Evolutionary conservation across 2,113 vertebrate species (phyloP).

Genomic region (Crotalus viridis): DNA sequence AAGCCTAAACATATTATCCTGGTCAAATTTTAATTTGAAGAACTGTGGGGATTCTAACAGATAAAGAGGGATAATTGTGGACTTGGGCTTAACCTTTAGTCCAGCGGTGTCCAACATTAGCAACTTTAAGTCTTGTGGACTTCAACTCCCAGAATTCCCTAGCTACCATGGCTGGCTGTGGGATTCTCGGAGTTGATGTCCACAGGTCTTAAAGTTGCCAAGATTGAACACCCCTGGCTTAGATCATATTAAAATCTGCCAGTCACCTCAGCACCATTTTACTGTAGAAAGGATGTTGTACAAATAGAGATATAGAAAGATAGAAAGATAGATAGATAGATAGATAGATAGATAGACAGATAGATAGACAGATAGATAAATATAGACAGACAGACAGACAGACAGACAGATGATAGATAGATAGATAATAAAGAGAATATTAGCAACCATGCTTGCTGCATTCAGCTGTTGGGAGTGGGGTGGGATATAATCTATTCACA

Average conservation of each 20-base stretch:
- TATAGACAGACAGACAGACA: too few relatives aligned
- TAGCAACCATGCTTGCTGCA: neutral
- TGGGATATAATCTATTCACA: neutral
- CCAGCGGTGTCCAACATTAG: neutral
- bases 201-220: too few relatives aligned
- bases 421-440: neutral
- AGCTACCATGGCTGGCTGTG: neutral
- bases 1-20: neutral
- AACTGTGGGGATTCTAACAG: neutral
- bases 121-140: neutral
- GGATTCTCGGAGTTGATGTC: neutral
- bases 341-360: too few relatives aligned
- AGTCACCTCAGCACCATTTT: neutral
- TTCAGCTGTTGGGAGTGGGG: neutral
- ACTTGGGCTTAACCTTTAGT: neutral
- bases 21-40: neutral
- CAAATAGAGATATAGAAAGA: too few relatives aligned
- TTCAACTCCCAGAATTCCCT: neutral
- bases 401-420: too few relatives aligned
- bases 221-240: neutral
- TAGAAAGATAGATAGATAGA: too few relatives aligned
- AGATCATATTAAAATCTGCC: neutral
- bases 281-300: neutral
- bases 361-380: too few relatives aligned
- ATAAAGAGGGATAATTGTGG: neutral